Base-by-base conservation (phyloP, 2,113 vertebrate species). In the Saccopteryx leptura region DNA sequence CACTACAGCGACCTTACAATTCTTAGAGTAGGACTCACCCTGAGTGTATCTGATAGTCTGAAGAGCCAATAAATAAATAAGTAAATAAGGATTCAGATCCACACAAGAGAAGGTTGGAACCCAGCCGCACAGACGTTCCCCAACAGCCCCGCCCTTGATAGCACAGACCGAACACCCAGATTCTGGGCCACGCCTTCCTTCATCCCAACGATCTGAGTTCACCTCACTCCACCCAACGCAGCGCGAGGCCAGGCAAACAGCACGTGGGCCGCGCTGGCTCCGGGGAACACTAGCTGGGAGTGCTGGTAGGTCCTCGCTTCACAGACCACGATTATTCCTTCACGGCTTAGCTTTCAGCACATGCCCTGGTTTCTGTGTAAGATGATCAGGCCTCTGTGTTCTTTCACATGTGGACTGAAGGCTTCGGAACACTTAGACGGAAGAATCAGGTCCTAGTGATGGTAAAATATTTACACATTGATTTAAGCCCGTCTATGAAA, bases 381-480 rank as follows among this genome's bases (percentile, higher is more conserved):
- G 84, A 95, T 2, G 90, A 94, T 95, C 90, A 97, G 96, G 88
- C 56, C 71, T 66, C 90, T 60, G 26, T 61, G 61, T 78, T 76
- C 96, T 89, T 92, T 91, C 69, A 6, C 89, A 65, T 68, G 86
- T n/a, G 61, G 84, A 31, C 86, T 18, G n/a, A 89, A 90, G 90
- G 68, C 87, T 86, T 72, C 65, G 69, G 66, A 83, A 63, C 39
- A n/a, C 61, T 72, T 56, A 80, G 79, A 89, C 68, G 92, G 88
- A 93, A 89, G 95, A 97, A 96, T 96, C 91, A 50, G 78, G 92
- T 71, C 85, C 92, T 21, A 50, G 75, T 26, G 54, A 90, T 87
- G 94, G 94, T 79, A 91, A 96, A 97, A 94, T 96, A 96, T 97
- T 97, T 96, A 89, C 86, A 80, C 83, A 28, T n/a, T 74, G 79